These are phyloP conservation scores for Sebastes itinus DNA, from an alignment of 2,797 vertebrate species.

Conservation along the genomic window DNA sequence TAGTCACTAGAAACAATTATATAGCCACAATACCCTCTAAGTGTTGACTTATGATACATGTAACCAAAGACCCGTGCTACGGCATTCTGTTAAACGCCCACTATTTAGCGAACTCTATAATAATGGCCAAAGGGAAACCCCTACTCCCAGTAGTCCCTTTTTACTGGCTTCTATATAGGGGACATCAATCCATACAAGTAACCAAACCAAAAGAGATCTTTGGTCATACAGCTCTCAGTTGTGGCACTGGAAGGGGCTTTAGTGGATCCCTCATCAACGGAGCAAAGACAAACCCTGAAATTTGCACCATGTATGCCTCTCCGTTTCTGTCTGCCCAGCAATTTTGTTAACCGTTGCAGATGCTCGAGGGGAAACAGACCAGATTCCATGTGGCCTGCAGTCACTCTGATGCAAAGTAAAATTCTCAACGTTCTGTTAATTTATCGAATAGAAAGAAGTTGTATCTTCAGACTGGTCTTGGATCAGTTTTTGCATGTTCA, in stretches of 20 bases:
- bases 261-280: slow-evolving; percentile 33
- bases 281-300: slow-evolving; percentile 60
- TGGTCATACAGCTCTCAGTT: slow-evolving; percentile 56
- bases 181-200: slow-evolving; percentile 44
- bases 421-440: slow-evolving; percentile 24
- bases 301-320: slow-evolving; percentile 54
- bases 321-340: slow-evolving; percentile 59
- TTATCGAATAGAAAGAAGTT: slow-evolving; percentile 1
- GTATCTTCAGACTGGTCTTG: neutral
- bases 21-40: slow-evolving; percentile 19
- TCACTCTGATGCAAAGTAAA: neutral
- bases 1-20: slow-evolving; percentile 18
- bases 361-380: slow-evolving; percentile 34
- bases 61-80: slow-evolving; percentile 22
- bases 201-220: slow-evolving; percentile 55
- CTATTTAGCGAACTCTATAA: slow-evolving; percentile 56
- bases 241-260: slow-evolving; percentile 55
- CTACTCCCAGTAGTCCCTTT: slow-evolving; percentile 13
- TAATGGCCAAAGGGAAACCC: slow-evolving; percentile 42
- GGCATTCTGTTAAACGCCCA: slow-evolving; percentile 24
- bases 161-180: slow-evolving; percentile 51
- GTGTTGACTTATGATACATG: slow-evolving; percentile 28
- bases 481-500: slow-evolving; percentile 31
- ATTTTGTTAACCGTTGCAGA: slow-evolving; percentile 59
- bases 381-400: slow-evolving; percentile 33